Conservation (phyloP, 2,797 vertebrate genomes). For the Typhlichthys eigenmanni region DNA sequence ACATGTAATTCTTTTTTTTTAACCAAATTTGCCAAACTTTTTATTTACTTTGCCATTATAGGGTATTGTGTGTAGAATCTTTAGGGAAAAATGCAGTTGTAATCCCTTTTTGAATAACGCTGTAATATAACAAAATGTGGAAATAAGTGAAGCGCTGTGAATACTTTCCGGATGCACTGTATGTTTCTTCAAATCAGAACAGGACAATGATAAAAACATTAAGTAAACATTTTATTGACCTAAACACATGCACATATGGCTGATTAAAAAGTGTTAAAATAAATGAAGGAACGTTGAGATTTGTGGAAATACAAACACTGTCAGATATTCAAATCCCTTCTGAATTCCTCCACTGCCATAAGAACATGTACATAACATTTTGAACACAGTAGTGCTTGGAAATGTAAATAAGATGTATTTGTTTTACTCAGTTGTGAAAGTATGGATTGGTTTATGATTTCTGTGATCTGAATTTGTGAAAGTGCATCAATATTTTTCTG, state of each 20-base stretch:
- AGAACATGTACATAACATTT: slow-evolving; percentile 19
- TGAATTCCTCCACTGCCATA: slow-evolving; percentile 40
- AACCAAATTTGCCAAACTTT: too few species aligned
- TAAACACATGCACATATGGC: slow-evolving; percentile 79
- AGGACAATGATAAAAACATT: slow-evolving; percentile 57
- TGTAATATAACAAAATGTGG: too few species aligned
- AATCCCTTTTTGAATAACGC: too few species aligned
- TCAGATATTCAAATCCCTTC: slow-evolving; percentile 63
- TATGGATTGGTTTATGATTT: background rate
- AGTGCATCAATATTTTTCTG: slow-evolving; percentile 63
- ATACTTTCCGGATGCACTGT: too few species aligned
- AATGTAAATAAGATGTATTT: background rate
- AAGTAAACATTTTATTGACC: slow-evolving; percentile 80
- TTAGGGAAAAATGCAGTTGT: too few species aligned
- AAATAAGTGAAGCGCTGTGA: too few species aligned
- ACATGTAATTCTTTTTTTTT: too few species aligned
- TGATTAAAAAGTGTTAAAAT: slow-evolving; percentile 58
- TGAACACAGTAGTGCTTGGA: slow-evolving; percentile 57
- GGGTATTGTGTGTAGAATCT: too few species aligned
- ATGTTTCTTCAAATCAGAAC: slow-evolving; percentile 34
- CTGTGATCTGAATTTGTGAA: slow-evolving; percentile 51
- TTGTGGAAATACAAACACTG: slow-evolving; percentile 62
- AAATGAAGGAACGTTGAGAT: slow-evolving; percentile 69
- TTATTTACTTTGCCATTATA: too few species aligned
- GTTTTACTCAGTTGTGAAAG: too few species aligned